These are phyloP conservation scores for Acleris sparsana DNA, from an alignment of 2,888 invertebrate genomes.

Conservation along the genomic window DNA sequence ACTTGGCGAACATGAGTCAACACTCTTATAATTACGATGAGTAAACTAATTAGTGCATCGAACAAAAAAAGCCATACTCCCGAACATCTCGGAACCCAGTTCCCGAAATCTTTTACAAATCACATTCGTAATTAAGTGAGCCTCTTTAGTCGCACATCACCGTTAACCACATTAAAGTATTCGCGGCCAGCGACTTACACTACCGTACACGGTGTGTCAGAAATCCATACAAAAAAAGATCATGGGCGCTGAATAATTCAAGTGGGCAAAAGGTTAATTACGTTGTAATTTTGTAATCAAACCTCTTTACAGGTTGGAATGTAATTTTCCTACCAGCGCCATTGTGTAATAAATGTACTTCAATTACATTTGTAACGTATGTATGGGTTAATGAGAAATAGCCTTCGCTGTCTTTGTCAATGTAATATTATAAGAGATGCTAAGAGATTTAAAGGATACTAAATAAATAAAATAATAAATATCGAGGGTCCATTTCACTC, in stretches of 20 bases:
- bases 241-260: conserved; percentile 13
- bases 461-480: too few species aligned
- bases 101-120: conserved; percentile 16
- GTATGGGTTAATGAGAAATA: background rate
- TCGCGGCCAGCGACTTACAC: too few species aligned
- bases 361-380: background rate
- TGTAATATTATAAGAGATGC: too few species aligned
- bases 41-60: too few species aligned
- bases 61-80: too few species aligned
- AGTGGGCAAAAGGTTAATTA: conserved; percentile 26
- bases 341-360: conserved; percentile 18
- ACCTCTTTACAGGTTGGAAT: conserved; percentile 18
- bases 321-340: conserved; percentile 5
- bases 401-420: background rate
- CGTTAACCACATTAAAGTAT: conserved; percentile 10
- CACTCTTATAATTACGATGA: too few species aligned
- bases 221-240: too few species aligned
- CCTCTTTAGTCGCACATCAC: conserved; percentile 20
- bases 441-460: too few species aligned
- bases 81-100: too few species aligned
- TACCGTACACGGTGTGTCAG: too few species aligned
- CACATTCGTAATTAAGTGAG: conserved; percentile 19
- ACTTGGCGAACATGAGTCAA: too few species aligned
- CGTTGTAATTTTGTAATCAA: conserved; percentile 19
- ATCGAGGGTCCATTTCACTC: too few species aligned